Base-by-base conservation (phyloP, 2,888 invertebrate species). In the Magallana nippona region DNA sequence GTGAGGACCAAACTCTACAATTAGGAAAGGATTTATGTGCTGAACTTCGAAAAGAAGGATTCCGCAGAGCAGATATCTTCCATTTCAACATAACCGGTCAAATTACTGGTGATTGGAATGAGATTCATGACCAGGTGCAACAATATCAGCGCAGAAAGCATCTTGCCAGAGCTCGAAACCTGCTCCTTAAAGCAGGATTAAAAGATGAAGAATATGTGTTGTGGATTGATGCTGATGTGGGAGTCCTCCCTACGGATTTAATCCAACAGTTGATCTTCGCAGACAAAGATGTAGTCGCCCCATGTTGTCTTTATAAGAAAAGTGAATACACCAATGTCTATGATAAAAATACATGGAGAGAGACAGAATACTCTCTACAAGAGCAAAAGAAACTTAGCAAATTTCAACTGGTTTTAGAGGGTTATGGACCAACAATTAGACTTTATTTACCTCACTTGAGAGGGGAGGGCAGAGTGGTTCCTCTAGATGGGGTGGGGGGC, bases 401-500 rank as follows among this genome's bases (percentile, higher is more conserved):
- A 63, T 88, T 91, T 55, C 88, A 89, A 19, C 86, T 93, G 10
- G 85, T 93, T 82, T 84, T 93, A 10, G 93, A 93, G 85, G 93
- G 93, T 0, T 93, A 93, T 84, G 89, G 87, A 1, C 57, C 82
- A 17, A 88, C 91, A 1, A 77, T 82, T n/a, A 81, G 93, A 62
- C 79, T 84, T 79, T 91, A 89, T 83, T 87, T 93, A 17, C 88
- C 92, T 1, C 88, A 93, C 83, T 86, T 93, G 19, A 88, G 88
- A 58, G 89, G 87, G 8, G 91, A 93, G 78, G 92, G 93, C 3
- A 86, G 90, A 1, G 87, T 91, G 56, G 93, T 93, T 10, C 88
- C 89, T 8, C 63, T 93, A 60, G 93, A 93, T 87, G 93, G 93
- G 1, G 93, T 93, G 8, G 93, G 93, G 10, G 93, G 93, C 0